Evolutionary conservation across 2,888 invertebrate genomes (phyloP).

Genomic region (Lacanobia wlatinum): DNA sequence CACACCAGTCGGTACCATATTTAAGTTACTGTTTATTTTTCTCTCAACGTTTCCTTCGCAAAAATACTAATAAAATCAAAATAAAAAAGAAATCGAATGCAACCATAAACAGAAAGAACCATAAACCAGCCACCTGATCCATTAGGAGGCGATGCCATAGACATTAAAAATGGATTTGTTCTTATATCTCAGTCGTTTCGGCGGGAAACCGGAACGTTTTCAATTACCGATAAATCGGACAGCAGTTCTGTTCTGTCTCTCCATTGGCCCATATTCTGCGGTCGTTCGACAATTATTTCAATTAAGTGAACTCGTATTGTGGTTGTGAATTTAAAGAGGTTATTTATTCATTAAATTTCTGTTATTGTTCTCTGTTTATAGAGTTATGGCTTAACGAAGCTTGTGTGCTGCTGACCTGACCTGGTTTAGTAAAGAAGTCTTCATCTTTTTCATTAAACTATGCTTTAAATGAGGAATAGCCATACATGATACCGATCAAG

Average conservation of each 20-base stretch:
- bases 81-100: slow-evolving; percentile 26
- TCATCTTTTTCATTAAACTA: slow-evolving; percentile 8
- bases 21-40: neutral
- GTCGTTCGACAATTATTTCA: slow-evolving; percentile 53
- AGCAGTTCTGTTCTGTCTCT: slow-evolving; percentile 39
- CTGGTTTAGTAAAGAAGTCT: slow-evolving; percentile 19
- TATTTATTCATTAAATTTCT: slow-evolving; percentile 40
- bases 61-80: slow-evolving; percentile 13
- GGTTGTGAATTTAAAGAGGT: slow-evolving; percentile 50
- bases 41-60: neutral
- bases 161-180: slow-evolving; percentile 61
- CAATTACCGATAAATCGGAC: slow-evolving; percentile 69
- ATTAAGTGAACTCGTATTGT: slow-evolving; percentile 45
- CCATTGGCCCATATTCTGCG: slow-evolving; percentile 54
- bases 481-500: slow-evolving; percentile 2
- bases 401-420: slow-evolving; percentile 33
- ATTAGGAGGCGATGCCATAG: slow-evolving; percentile 50
- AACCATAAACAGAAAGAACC: slow-evolving; percentile 37
- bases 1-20: neutral
- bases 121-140: slow-evolving; percentile 53
- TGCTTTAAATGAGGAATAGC: neutral
- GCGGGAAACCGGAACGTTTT: slow-evolving; percentile 63
- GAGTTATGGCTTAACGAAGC: slow-evolving; percentile 9
- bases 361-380: slow-evolving; percentile 32
- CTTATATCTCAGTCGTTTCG: slow-evolving; percentile 46